Conservation (phyloP, 2,888 invertebrate genomes). For the Drosophila melanosoma region DNA sequence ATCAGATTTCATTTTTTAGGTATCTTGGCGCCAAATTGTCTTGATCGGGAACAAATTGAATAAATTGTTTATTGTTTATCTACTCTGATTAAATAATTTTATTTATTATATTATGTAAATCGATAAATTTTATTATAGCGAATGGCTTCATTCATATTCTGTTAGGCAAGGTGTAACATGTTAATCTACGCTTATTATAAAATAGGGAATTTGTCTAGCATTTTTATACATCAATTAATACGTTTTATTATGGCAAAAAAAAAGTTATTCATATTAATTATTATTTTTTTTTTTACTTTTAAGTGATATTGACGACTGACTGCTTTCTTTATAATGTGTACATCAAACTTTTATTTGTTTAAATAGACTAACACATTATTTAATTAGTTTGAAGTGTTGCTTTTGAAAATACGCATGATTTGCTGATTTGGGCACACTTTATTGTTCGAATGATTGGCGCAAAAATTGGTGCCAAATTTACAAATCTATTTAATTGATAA, state of each 20-base stretch:
- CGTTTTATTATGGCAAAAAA: neutral
- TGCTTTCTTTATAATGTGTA: neutral
- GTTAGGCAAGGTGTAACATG: no score
- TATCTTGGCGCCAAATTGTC: neutral
- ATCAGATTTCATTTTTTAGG: neutral
- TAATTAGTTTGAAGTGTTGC: neutral
- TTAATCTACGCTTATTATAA: no score
- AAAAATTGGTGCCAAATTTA: neutral
- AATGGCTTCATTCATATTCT: no score
- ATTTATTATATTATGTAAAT: no score
- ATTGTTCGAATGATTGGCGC: constrained; percentile 26
- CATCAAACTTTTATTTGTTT: neutral
- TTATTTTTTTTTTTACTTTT: neutral
- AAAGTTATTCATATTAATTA: neutral
- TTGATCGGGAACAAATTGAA: neutral
- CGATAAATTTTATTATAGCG: neutral
- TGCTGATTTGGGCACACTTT: constrained; percentile 1
- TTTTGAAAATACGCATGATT: neutral
- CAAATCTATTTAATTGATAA: neutral
- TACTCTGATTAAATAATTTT: neutral
- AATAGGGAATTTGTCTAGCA: no score
- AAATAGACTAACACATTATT: neutral
- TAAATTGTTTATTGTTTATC: neutral
- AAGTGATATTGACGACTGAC: neutral
- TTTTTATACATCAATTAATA: no score